Base-by-base conservation (phyloP, 1,140 invertebrate species). In the Drosophila oshimai region DNA sequence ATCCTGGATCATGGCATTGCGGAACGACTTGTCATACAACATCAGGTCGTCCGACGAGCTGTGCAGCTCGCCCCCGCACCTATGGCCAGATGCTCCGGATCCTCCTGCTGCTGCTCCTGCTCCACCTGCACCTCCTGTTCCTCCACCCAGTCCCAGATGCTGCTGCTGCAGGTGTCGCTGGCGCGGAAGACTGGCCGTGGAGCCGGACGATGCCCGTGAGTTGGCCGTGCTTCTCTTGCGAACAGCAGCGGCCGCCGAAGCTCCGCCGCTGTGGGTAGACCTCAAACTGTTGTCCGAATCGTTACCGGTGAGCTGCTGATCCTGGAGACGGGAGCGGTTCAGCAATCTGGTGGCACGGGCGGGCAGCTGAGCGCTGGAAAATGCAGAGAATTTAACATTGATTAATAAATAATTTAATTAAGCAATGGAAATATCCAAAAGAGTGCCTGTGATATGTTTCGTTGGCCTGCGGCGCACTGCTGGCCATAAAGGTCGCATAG, bases 1-100 rank as follows among this genome's bases (percentile, higher is more conserved):
- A 90, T 95, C 94, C 90, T 95, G 94, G 77, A 92, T 93, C 92
- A 94, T 93, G 49, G 90, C 89, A 89, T 91, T 91, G 68, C 88
- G 74, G 50, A 91, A 89, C 47, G 90, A 90, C 73, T 91, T 91
- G 70, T 91, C 90, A 81, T 89, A 87, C 55, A 91, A 69, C 81
- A 91, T 86, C 39, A 91, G 84, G 73, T 92, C 91, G 76, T 91
- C 91, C 47, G 90, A 91, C 26, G 90, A 91, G 72, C 90, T 89
- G 36, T 90, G 87, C 61, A 87, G 74, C 70, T 90, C 86, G 24
- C 71, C 65, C 36, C 65, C 50, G 24, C 54, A 61, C 64, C 74
- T 37, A 10, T 74, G 54, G 2, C 49, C 39, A 9, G 51, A 6
- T 31, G 50, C 22, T 22, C 61, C 22, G 13, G 47, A 18, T 53